A percentile compares a stretch with the other conserved stretches of the same genome.
These are phyloP conservation scores for Lottia gigantea DNA, from an alignment of 2,888 invertebrate species.

Conservation along the genomic window DNA sequence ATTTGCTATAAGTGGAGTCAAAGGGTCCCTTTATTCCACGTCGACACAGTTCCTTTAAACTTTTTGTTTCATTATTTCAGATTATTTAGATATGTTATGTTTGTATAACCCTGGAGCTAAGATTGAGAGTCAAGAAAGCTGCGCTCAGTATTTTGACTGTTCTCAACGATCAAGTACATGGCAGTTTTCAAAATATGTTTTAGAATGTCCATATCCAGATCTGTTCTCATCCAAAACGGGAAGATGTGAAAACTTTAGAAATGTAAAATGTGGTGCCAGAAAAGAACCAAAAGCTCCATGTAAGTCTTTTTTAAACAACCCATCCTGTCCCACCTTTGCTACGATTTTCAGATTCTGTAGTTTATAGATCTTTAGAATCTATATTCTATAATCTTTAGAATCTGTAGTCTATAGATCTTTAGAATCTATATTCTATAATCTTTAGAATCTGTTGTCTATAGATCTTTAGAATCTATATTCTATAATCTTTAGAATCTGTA, in stretches of 20 bases:
- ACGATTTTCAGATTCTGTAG: too few species aligned
- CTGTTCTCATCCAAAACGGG: conserved; percentile 16
- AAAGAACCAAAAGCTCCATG: conserved; percentile 17
- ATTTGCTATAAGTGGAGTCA: too few species aligned
- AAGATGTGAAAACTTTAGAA: conserved; percentile 17
- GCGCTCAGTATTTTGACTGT: conserved; percentile 25
- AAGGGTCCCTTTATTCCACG: too few species aligned
- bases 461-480: too few species aligned
- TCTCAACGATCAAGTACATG: not conserved
- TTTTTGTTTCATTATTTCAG: conserved; percentile 11
- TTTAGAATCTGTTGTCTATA: too few species aligned
- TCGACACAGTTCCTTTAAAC: too few species aligned
- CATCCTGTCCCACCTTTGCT: too few species aligned
- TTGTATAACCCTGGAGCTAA: conserved; percentile 17
- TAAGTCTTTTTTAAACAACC: conserved; percentile 12
- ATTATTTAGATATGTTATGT: conserved; percentile 17
- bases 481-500: too few species aligned
- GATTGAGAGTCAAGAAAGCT: conserved; percentile 18
- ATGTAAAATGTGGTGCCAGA: conserved; percentile 14
- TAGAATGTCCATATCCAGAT: conserved; percentile 30
- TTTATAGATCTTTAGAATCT: too few species aligned
- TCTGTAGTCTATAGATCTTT: too few species aligned
- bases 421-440: too few species aligned
- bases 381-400: too few species aligned
- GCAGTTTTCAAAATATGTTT: conserved; percentile 18